phyloP scores from a whole-genome alignment of 2,888 invertebrate genomes.

The Harpalus rubripes region DNA sequence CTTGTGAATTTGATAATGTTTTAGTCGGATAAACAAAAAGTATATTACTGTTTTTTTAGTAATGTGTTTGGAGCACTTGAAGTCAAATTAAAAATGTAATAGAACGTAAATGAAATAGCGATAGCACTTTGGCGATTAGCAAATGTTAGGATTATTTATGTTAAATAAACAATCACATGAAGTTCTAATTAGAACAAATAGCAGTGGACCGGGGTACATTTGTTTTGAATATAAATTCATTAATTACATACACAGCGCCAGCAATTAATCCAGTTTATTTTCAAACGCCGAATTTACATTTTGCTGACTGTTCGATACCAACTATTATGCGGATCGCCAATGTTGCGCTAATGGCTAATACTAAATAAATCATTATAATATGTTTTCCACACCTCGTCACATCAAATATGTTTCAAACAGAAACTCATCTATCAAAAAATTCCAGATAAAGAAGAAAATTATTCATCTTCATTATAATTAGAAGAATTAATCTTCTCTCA shows the following conservation, averaged over 20 bases:
- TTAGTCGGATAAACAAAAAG: too few species aligned
- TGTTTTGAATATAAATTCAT: constrained; percentile 66
- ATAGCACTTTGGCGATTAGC: constrained; percentile 50
- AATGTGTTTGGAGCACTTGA: background rate
- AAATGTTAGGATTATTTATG: constrained; percentile 54
- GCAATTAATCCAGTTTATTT: constrained; percentile 64
- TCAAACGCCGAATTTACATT: constrained; percentile 58
- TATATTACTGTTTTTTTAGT: too few species aligned
- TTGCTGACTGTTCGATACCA: constrained; percentile 36
- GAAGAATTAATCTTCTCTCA: too few species aligned
- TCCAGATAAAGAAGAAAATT: too few species aligned
- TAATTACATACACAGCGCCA: constrained; percentile 61
- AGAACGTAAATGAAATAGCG: constrained; percentile 16
- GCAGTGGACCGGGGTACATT: constrained; percentile 51
- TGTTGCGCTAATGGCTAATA: background rate
- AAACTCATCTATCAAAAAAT: too few species aligned
- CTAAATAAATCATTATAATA: background rate
- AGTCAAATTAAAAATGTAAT: constrained; percentile 34
- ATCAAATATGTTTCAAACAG: background rate
- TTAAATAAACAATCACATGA: constrained; percentile 59
- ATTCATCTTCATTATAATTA: too few species aligned
- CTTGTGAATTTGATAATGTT: too few species aligned
- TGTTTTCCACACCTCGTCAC: background rate
- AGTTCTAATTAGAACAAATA: constrained; percentile 65
- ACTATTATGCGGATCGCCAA: constrained; percentile 17